phyloP scores from a whole-genome alignment of 2,113 vertebrate genomes.

The Lepisosteus oculatus region DNA sequence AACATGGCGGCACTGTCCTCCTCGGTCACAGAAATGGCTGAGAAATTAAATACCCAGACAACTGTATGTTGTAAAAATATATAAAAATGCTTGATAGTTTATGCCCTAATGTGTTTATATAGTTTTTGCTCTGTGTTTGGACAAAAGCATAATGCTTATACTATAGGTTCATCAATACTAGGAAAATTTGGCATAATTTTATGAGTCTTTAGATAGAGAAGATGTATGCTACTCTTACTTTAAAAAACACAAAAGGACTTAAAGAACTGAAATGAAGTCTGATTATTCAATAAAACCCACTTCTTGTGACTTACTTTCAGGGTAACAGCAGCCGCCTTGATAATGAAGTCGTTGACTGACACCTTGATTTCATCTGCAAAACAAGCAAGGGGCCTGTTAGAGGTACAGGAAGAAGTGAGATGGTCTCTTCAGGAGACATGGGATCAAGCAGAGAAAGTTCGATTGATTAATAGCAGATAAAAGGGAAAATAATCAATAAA shows the following conservation, averaged over 20 bases:
- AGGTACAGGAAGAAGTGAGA: neutral
- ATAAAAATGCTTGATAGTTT: neutral
- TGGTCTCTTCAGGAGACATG: neutral
- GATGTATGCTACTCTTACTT: no score
- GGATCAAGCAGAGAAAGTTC: no score
- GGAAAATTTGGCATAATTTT: no score
- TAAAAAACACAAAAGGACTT: no score
- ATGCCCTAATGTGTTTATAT: neutral
- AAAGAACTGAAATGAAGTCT: no score
- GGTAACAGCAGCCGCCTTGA: conserved; percentile 89
- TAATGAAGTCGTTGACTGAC: conserved; percentile 96
- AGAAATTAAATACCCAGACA: no score
- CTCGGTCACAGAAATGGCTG: no score
- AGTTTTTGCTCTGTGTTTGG: neutral
- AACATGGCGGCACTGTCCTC: no score
- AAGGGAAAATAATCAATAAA: neutral
- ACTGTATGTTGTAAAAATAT: no score
- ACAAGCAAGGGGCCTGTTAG: conserved; percentile 31
- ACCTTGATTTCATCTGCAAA: conserved; percentile 86
- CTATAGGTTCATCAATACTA: no score
- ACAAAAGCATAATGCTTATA: no score
- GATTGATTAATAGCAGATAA: neutral
- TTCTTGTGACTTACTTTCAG: conserved; percentile 81
- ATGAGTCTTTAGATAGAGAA: no score
- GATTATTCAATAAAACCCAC: neutral